A percentile compares a stretch with the other conserved stretches of the same genome.
Conservation (phyloP, 1,140 invertebrate species). For the Stegodyphus dumicola region DNA sequence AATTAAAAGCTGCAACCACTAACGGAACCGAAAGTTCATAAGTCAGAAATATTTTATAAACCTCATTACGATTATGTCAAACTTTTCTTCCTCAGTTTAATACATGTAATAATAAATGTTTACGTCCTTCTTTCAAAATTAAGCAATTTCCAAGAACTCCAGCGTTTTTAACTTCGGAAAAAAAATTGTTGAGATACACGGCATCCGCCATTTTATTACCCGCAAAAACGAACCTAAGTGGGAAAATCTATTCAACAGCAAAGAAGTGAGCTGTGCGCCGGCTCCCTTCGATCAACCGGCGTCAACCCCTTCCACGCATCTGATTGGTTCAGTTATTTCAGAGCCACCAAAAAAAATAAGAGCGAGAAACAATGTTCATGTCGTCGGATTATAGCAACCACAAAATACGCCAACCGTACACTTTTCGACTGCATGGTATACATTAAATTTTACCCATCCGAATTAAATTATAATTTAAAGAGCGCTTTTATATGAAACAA, state of each 20-base stretch:
- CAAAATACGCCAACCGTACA: neutral
- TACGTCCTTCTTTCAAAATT: too few relatives aligned
- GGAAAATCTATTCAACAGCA: neutral
- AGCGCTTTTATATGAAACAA: too few relatives aligned
- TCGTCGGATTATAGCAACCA: slow-evolving; percentile 16
- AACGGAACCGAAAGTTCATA: slow-evolving; percentile 11
- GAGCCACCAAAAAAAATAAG: neutral
- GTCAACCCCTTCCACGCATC: neutral
- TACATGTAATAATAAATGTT: too few relatives aligned
- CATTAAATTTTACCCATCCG: too few relatives aligned
- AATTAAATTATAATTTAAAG: too few relatives aligned
- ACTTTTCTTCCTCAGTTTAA: neutral
- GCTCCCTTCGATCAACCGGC: slow-evolving; percentile 45
- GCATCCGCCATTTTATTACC: slow-evolving; percentile 44
- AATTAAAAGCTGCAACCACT: neutral
- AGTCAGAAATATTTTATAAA: neutral
- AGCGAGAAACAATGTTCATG: slow-evolving; percentile 1
- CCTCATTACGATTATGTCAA: neutral
- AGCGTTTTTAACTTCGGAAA: neutral
- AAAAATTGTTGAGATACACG: neutral
- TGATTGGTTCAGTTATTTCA: slow-evolving; percentile 25
- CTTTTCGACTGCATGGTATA: too few relatives aligned
- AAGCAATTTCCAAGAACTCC: neutral
- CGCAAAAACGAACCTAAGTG: neutral
- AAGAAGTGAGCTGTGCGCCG: slow-evolving; percentile 40